phyloP scores from a whole-genome alignment of 2,113 vertebrate genomes.

The Tenrec ecaudatus region DNA sequence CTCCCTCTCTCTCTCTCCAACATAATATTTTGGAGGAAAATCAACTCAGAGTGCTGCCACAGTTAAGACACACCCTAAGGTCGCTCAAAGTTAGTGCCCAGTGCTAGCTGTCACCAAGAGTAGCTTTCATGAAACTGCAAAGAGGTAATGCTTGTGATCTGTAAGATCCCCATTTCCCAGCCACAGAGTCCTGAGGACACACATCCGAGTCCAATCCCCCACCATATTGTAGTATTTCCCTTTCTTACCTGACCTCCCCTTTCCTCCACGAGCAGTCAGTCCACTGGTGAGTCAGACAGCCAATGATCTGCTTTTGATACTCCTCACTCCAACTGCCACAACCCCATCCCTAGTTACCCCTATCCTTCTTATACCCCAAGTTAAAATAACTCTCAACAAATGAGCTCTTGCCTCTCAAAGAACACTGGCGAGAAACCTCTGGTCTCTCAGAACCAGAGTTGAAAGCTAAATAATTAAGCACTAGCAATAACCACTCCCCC shows the following conservation, averaged over 20 bases:
- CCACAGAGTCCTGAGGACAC: constrained; percentile 16
- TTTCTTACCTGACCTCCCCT: neutral
- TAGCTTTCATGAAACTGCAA: neutral
- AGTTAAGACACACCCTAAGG: constrained; percentile 48
- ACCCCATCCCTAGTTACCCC: neutral
- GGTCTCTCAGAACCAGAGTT: neutral
- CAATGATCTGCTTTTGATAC: neutral
- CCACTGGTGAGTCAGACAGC: neutral
- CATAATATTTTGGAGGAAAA: neutral
- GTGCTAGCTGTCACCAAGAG: constrained; percentile 39
- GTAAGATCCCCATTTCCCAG: constrained; percentile 17
- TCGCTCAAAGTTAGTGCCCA: constrained; percentile 53
- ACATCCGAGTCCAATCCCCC: neutral
- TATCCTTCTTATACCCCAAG: neutral
- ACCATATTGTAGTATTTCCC: neutral
- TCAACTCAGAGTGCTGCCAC: constrained; percentile 42
- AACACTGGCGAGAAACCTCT: neutral
- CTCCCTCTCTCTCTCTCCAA: neutral
- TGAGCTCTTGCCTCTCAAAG: neutral
- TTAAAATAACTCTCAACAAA: no score
- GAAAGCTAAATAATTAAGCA: constrained; percentile 35
- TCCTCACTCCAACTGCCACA: neutral
- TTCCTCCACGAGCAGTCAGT: neutral
- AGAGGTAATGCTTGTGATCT: no score
- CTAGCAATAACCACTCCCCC: neutral